These are phyloP conservation scores for Phalloptychus januarius DNA, from an alignment of 2,797 vertebrate species.

Conservation along the genomic window DNA sequence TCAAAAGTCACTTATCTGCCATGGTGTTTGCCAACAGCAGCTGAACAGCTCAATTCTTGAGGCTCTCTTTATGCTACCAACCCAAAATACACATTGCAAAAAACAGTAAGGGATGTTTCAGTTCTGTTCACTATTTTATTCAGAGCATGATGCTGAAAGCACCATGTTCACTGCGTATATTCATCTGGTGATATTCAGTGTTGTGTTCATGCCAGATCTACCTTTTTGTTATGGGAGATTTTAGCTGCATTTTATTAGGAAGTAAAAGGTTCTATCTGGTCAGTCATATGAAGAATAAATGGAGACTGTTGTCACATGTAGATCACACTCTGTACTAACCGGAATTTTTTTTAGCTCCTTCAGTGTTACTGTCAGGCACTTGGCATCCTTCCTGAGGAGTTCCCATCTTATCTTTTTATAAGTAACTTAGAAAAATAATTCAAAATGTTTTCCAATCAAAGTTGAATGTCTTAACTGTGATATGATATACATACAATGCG, in stretches of 20 bases:
- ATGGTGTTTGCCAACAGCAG: not conserved
- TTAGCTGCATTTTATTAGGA: not conserved
- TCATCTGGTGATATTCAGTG: too few species aligned
- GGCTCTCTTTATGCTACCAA: not conserved
- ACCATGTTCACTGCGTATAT: too few species aligned
- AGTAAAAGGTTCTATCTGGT: not conserved
- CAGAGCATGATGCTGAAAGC: too few species aligned
- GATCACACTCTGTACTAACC: not conserved
- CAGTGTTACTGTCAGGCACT: not conserved
- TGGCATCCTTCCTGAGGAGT: not conserved
- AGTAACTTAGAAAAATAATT: not conserved
- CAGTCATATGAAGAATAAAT: not conserved
- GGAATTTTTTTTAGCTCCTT: not conserved
- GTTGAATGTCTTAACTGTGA: not conserved
- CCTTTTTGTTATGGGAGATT: not conserved
- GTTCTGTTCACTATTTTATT: not conserved
- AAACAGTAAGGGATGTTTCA: not conserved
- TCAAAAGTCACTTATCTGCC: not conserved
- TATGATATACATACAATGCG: too few species aligned
- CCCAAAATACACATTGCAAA: not conserved
- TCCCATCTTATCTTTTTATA: not conserved
- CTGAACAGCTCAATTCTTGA: not conserved
- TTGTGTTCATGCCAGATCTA: too few species aligned
- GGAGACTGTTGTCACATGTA: not conserved
- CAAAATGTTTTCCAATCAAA: not conserved